Percentiles rank a stretch among this genome's conserved stretches.
These are phyloP conservation scores for Catamblyrhynchus diadema DNA, from an alignment of 2,797 vertebrate genomes.

Conservation along the genomic window DNA sequence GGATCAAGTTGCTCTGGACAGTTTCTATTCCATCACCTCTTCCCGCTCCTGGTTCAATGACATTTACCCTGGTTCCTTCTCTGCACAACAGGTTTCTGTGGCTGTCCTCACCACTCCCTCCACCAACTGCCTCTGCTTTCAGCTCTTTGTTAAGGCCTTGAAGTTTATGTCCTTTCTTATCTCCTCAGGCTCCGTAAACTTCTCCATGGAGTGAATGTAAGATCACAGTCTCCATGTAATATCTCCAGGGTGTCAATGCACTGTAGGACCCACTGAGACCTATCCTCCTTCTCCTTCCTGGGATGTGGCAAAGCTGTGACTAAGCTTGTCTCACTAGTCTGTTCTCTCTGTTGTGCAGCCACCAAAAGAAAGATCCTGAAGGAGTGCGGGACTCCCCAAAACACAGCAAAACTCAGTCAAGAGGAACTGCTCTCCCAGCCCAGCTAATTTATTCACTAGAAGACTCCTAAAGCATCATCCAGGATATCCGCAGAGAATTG, in stretches of 20 bases:
- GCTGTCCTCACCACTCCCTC: not conserved
- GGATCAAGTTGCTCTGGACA: not conserved
- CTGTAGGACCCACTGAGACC: not conserved
- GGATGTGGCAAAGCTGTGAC: not conserved
- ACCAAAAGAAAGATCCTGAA: not conserved
- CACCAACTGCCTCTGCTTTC: not conserved
- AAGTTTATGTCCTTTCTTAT: not conserved
- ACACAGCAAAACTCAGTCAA: not conserved
- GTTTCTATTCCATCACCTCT: not conserved
- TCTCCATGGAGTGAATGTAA: not conserved
- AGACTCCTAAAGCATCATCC: not conserved
- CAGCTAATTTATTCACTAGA: not conserved
- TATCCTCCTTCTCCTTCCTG: not conserved
- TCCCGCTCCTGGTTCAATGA: not conserved
- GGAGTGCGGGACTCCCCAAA: not conserved
- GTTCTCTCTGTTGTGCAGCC: not conserved
- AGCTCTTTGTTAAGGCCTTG: not conserved
- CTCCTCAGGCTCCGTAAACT: not conserved
- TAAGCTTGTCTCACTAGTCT: not conserved
- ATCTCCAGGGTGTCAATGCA: not conserved
- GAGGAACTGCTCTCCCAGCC: not conserved
- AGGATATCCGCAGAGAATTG: not conserved
- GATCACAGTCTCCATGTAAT: not conserved
- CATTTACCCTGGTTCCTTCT: not conserved
- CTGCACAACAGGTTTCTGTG: not conserved